These are phyloP conservation scores for Pachyramphus minor DNA, from an alignment of 2,113 vertebrate species.

Conservation along the genomic window DNA sequence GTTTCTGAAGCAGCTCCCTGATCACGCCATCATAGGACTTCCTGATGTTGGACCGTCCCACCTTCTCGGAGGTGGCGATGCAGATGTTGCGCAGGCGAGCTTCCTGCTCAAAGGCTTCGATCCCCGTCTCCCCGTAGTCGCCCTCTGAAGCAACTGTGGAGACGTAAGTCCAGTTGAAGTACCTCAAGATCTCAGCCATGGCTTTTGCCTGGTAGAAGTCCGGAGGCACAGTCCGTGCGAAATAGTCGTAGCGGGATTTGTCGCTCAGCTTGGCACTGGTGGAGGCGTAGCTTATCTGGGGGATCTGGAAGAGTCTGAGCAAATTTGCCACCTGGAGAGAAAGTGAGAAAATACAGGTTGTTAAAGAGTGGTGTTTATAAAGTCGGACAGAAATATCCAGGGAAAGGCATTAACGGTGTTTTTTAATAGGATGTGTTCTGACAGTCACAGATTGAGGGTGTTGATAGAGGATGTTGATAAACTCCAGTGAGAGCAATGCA, in stretches of 20 bases:
- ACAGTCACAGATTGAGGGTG: background rate
- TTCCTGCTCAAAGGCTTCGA: slow-evolving; percentile 97
- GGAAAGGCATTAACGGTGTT: background rate
- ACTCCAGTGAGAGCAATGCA: background rate
- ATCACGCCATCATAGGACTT: slow-evolving; percentile 94
- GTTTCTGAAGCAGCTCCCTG: slow-evolving; percentile 92
- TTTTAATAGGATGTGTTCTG: background rate
- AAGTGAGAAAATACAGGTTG: background rate
- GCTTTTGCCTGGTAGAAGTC: slow-evolving; percentile 99
- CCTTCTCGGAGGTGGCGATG: slow-evolving; percentile 96
- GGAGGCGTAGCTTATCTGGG: slow-evolving; percentile 98
- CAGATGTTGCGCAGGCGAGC: slow-evolving; percentile 95
- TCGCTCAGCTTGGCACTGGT: slow-evolving; percentile 98
- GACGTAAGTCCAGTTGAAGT: slow-evolving; percentile 98
- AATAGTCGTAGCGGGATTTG: slow-evolving; percentile 96
- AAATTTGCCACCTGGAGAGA: slow-evolving; percentile 90
- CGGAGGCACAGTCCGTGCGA: slow-evolving; percentile 92
- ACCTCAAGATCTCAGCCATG: slow-evolving; percentile 95
- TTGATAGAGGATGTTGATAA: background rate
- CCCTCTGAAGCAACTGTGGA: slow-evolving; percentile 96
- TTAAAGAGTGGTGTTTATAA: background rate
- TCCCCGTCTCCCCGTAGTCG: slow-evolving; percentile 95
- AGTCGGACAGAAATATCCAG: background rate
- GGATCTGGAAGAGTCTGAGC: slow-evolving; percentile 96
- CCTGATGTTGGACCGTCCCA: slow-evolving; percentile 92